Percentiles rank a stretch among this genome's conserved stretches.
phyloP scores from a whole-genome alignment of 1,140 invertebrate species.

The Mya arenaria region DNA sequence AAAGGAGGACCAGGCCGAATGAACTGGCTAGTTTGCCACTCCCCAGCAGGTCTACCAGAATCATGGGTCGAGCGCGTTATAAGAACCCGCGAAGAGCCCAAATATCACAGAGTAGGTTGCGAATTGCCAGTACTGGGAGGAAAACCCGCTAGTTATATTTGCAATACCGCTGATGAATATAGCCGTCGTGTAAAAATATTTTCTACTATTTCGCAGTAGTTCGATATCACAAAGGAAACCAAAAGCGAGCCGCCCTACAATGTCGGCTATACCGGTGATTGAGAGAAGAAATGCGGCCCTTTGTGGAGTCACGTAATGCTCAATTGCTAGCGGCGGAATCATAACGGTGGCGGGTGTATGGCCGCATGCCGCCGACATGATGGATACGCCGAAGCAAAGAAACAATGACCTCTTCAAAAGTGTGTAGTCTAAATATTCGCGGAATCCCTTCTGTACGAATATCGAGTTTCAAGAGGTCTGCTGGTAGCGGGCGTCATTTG shows the following conservation, averaged over 20 bases:
- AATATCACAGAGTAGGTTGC: constrained; percentile 39
- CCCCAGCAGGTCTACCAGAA: constrained; percentile 95
- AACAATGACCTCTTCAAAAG: constrained; percentile 44
- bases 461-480: too few relatives aligned
- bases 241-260: constrained; percentile 82
- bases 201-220: constrained; percentile 34
- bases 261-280: constrained; percentile 90
- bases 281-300: constrained; percentile 88
- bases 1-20: constrained; percentile 94
- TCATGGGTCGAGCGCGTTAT: constrained; percentile 94
- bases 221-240: constrained; percentile 82
- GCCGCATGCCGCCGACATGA: constrained; percentile 75
- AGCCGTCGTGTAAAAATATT: constrained; percentile 30
- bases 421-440: constrained; percentile 13
- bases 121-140: constrained; percentile 37
- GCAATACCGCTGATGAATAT: constrained; percentile 29
- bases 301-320: constrained; percentile 69
- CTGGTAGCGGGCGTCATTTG: too few relatives aligned
- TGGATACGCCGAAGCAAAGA: constrained; percentile 41
- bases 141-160: constrained; percentile 16
- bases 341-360: constrained; percentile 97
- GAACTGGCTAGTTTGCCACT: constrained; percentile 95
- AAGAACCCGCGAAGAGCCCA: constrained; percentile 78
- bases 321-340: constrained; percentile 82
- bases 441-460: not conserved